These are phyloP conservation scores for Erpobdella octoculata DNA, from an alignment of 2,888 invertebrate genomes.

Conservation along the genomic window DNA sequence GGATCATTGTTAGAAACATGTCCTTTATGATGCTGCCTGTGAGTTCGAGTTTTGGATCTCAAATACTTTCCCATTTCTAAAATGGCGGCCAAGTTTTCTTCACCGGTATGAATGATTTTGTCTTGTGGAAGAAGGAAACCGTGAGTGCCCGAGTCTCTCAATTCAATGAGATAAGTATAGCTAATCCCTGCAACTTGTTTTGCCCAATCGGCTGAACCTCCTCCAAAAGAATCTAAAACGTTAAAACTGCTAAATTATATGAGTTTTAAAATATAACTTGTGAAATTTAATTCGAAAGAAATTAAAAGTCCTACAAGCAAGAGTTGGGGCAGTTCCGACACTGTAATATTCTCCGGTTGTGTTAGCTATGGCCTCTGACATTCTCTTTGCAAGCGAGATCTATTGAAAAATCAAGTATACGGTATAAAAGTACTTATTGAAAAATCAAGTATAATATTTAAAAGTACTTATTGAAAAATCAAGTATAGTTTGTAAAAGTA, in stretches of 20 bases:
- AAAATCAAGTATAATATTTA: too few relatives aligned
- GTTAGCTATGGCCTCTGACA: background rate
- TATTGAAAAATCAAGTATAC: too few relatives aligned
- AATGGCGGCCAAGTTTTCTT: background rate
- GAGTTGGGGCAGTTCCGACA: background rate
- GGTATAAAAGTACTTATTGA: too few relatives aligned
- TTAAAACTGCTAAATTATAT: background rate
- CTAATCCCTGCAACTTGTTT: background rate
- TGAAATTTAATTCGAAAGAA: background rate
- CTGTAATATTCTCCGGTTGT: background rate
- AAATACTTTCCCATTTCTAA: too few relatives aligned
- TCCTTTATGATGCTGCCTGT: too few relatives aligned
- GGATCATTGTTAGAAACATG: too few relatives aligned
- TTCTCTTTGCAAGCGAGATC: background rate
- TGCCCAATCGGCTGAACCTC: background rate
- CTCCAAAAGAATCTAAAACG: background rate
- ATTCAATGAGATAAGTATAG: background rate
- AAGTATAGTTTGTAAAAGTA: too few relatives aligned
- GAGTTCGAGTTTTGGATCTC: too few relatives aligned
- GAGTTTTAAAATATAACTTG: background rate
- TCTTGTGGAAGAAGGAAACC: background rate
- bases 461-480: too few relatives aligned
- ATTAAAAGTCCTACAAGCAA: background rate
- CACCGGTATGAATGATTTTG: background rate
- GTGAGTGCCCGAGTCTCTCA: background rate